These are phyloP conservation scores for Archocentrus centrarchus DNA, from an alignment of 2,113 vertebrate species.

Conservation along the genomic window DNA sequence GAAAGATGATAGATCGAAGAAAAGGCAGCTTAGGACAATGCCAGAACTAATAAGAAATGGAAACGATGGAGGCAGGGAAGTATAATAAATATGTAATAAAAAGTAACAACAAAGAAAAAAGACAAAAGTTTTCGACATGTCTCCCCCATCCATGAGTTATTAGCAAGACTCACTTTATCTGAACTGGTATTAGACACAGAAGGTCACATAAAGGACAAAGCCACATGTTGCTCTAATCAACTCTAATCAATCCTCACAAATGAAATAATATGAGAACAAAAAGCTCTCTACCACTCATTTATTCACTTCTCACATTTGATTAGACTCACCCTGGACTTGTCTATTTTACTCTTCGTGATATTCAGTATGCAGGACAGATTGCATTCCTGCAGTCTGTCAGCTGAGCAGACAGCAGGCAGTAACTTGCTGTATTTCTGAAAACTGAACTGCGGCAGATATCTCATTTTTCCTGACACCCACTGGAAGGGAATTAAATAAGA, in stretches of 20 bases:
- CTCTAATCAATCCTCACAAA: neutral
- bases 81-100: neutral
- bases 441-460: conserved; percentile 45
- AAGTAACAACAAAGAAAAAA: neutral
- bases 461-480: conserved; percentile 32
- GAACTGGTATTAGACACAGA: neutral
- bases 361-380: conserved; percentile 24
- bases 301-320: neutral
- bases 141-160: conserved; percentile 12
- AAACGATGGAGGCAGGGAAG: neutral
- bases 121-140: neutral
- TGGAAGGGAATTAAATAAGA: conserved; percentile 60
- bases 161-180: neutral
- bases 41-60: neutral
- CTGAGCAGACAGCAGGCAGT: conserved; percentile 17
- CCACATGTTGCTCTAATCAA: neutral
- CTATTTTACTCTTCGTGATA: conserved; percentile 24
- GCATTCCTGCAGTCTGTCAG: conserved; percentile 37
- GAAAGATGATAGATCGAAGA: conserved; percentile 49
- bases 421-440: conserved; percentile 43
- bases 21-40: conserved; percentile 38
- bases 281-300: neutral
- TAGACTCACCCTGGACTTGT: neutral
- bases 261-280: neutral
- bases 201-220: conserved; percentile 7